Percentiles rank a stretch among this genome's conserved stretches.
These are phyloP conservation scores for Exephanes ischioxanthus DNA, from an alignment of 2,888 invertebrate genomes.

Conservation along the genomic window DNA sequence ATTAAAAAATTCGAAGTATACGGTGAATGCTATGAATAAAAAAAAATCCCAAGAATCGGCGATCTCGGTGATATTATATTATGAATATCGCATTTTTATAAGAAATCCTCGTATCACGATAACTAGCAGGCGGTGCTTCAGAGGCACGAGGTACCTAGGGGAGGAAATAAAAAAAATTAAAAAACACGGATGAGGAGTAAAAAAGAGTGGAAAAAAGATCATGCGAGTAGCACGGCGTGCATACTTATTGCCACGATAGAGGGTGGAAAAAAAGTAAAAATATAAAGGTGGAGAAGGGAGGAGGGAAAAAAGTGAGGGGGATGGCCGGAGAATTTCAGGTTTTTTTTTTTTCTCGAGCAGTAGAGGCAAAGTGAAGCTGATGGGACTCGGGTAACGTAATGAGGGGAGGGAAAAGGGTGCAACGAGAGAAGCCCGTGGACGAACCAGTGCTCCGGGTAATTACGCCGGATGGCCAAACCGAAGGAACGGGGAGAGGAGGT, in stretches of 20 bases:
- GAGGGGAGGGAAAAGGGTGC: slow-evolving; percentile 43
- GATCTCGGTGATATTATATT: slow-evolving; percentile 1
- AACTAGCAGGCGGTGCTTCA: slow-evolving; percentile 41
- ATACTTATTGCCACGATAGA: slow-evolving; percentile 46
- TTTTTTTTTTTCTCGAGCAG: slow-evolving; percentile 44
- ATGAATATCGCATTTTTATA: slow-evolving; percentile 37
- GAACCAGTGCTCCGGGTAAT: slow-evolving; percentile 61
- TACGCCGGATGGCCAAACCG: slow-evolving; percentile 63
- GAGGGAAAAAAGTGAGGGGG: slow-evolving; percentile 3
- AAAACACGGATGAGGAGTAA: slow-evolving; percentile 19
- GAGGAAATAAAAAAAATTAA: background rate
- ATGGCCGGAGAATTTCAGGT: background rate
- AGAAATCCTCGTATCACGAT: slow-evolving; percentile 22
- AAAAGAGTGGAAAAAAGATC: slow-evolving; percentile 42
- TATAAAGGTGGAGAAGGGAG: slow-evolving; percentile 6
- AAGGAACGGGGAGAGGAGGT: slow-evolving; percentile 33
- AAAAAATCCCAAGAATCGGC: background rate
- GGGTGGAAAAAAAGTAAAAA: slow-evolving; percentile 39
- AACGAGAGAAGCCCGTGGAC: slow-evolving; percentile 57
- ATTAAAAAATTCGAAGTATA: background rate
- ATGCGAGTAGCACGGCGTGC: slow-evolving; percentile 36
- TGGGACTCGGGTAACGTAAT: slow-evolving; percentile 44
- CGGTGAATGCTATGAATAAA: background rate
- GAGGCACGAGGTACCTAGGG: slow-evolving; percentile 26
- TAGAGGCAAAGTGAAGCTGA: slow-evolving; percentile 45